Evolutionary conservation across 2,888 invertebrate genomes (phyloP), one percentile per base, ranked within the genome.

Genomic region (Ptilodon capucinus): DNA sequence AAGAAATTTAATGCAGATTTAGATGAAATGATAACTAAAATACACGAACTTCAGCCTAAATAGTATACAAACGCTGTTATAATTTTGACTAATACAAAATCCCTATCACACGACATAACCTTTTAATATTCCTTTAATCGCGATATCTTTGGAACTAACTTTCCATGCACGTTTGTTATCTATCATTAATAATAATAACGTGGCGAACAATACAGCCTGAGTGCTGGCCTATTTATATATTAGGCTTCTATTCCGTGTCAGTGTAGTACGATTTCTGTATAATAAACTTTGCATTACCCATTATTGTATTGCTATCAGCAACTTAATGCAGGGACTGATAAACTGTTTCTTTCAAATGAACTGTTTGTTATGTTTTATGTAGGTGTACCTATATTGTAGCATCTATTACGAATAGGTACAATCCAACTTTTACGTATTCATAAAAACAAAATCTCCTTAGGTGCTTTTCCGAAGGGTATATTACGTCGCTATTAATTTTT

Each of bases 111-210:
- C 21, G 7, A 6, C 2, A 0, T 6, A 21, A 23, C 23, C 23
- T 28, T 35, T 35, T 9, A 35, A n/a, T 38, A 51, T 56, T 62
- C 30, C 42, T 40, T 54, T 36, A 46, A 48, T 38, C 48, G 51
- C 51, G 50, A 55, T 61, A 70, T 59, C 62, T 49, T 66, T 61
- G 54, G 56, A 69, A 64, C 55, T 65, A 67, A 72, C 63, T 77
- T 76, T 77, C 67, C 62, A 51, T 71, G 62, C 71, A 66, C 73
- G 70, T 61, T 68, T 69, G 57, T 64, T 66, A 72, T 75, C 79
- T 74, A 75, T 81, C 86, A 86, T 88, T 85, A 83, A 87, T 90
- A 85, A 83, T 83, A 85, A 89, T 89, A 84, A 83, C 73, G 71
- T 72, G 76, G 66, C 69, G 74, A 72, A 79, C 77, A 79, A 84